Base-by-base conservation (phyloP, 92 coral and sea anemone species). In the Zoanthus sansibaricus region DNA sequence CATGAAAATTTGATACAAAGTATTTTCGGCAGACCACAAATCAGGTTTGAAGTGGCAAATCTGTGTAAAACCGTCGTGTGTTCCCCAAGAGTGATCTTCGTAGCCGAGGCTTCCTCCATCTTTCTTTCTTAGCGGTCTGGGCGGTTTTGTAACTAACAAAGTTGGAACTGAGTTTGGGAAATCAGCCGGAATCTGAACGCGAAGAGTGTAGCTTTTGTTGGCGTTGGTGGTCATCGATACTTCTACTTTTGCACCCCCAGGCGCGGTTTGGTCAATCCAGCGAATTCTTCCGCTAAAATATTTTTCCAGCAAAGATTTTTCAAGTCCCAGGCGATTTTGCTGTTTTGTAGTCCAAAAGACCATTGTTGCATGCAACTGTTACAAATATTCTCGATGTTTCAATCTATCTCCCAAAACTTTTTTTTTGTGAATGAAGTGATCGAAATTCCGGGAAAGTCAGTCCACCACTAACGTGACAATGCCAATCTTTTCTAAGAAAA, bases 1-100 rank as follows among this genome's bases (percentile, higher is more conserved):
- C 95, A 96, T 94, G 44, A 89, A 76, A 16, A 94, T 89, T 73
- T 96, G 95, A 61, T 92, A 91, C 31, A 96, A 70, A 1, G 97
- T 92, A 78, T 93, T 86, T 31, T 91, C 90, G 84, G 77, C 78
- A 9, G 92, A 92, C 98, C 98, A 94, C 46, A 86, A 82, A 14
- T 76, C 32, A 13, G 92, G 85, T 6, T 75, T 73, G 67, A 77
- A 94, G 86, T 95, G 98, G 73, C 98, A 96, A 56, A 96, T 94
- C 48, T 71, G 72, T 6, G 91, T 76, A 21, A 88, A 86, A 1
- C 93, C 94, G 67, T 96, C 87, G 37, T 59, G 92, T 68, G 59
- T 76, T n/a, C 92, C 90, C 20, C 83, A 87, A 0, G 91, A 82
- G 20, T 92, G 95, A 17, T 90, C 87, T 5, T 9, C 18, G 18